Conservation (phyloP, 1,140 invertebrate genomes). For the Zelostemma sp. region DNA sequence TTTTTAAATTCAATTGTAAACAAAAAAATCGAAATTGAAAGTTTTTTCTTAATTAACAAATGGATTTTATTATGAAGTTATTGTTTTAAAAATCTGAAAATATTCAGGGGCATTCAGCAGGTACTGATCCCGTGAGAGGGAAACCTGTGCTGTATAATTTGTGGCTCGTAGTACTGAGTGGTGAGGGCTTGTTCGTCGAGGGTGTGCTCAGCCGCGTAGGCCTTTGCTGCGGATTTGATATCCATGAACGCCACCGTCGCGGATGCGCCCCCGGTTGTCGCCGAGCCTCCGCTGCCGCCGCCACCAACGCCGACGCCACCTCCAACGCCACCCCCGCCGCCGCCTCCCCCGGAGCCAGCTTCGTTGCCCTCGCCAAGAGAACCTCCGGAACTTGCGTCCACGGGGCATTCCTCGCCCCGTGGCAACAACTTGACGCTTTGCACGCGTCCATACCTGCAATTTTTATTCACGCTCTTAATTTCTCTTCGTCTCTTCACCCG, state of each 20-base stretch:
- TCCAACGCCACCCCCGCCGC: constrained; percentile 65
- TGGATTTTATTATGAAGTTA: no score
- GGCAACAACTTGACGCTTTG: constrained; percentile 94
- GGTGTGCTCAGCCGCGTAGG: constrained; percentile 89
- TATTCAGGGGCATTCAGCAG: no score
- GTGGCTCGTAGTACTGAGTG: constrained; percentile 93
- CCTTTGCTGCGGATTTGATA: constrained; percentile 95
- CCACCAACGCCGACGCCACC: constrained; percentile 62
- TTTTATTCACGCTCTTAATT: background rate
- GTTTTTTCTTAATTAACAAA: no score
- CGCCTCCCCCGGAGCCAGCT: constrained; percentile 66
- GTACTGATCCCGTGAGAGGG: constrained; percentile 68
- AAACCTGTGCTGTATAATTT: constrained; percentile 69
- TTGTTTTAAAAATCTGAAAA: no score
- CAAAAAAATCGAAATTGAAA: no score
- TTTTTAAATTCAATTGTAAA: no score
- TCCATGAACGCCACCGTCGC: constrained; percentile 97
- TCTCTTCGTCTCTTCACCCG: no score
- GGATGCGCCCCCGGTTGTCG: constrained; percentile 70
- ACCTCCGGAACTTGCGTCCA: constrained; percentile 69
- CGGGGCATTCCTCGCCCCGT: constrained; percentile 73
- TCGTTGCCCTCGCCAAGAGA: constrained; percentile 64
- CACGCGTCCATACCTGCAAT: constrained; percentile 93
- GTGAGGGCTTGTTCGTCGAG: constrained; percentile 87
- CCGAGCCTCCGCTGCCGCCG: constrained; percentile 73